These are phyloP conservation scores for Acanthurus lineatus DNA, from an alignment of 2,797 vertebrate species.

Conservation along the genomic window DNA sequence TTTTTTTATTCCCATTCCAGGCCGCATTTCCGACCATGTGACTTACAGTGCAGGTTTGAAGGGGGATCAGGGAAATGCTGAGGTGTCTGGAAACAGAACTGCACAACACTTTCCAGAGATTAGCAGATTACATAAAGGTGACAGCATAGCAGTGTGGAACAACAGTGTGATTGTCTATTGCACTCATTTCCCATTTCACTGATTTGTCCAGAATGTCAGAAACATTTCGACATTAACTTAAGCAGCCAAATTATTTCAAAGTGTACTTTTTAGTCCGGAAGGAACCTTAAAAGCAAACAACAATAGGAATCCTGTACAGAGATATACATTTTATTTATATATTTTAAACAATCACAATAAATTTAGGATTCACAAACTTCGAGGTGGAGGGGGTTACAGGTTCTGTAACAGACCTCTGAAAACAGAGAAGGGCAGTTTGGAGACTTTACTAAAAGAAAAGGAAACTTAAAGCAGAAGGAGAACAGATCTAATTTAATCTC, in stretches of 20 bases:
- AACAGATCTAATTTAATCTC: conserved; percentile 64
- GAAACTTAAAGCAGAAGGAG: conserved; percentile 58
- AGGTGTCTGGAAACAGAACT: conserved; percentile 61
- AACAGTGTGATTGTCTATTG: neutral
- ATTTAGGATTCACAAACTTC: conserved; percentile 70
- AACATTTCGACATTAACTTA: neutral
- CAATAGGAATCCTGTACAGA: conserved; percentile 60
- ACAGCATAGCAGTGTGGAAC: neutral
- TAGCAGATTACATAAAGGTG: conserved; percentile 65
- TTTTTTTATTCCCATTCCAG: neutral
- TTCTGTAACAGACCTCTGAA: conserved; percentile 73
- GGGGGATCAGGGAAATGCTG: conserved; percentile 74
- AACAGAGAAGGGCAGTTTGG: conserved; percentile 35
- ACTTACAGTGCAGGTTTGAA: conserved; percentile 18
- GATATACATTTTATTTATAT: conserved; percentile 84
- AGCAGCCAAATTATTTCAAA: neutral
- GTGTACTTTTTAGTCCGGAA: too few relatives aligned
- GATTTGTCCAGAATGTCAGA: neutral
- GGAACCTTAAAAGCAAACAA: neutral
- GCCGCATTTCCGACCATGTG: neutral
- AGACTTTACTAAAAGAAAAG: conserved; percentile 53
- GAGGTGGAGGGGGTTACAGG: conserved; percentile 37
- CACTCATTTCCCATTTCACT: neutral
- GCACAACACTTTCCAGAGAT: conserved; percentile 67
- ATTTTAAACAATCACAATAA: conserved; percentile 82